phyloP scores from a whole-genome alignment of 2,888 invertebrate genomes.

The Crematogaster levior region DNA sequence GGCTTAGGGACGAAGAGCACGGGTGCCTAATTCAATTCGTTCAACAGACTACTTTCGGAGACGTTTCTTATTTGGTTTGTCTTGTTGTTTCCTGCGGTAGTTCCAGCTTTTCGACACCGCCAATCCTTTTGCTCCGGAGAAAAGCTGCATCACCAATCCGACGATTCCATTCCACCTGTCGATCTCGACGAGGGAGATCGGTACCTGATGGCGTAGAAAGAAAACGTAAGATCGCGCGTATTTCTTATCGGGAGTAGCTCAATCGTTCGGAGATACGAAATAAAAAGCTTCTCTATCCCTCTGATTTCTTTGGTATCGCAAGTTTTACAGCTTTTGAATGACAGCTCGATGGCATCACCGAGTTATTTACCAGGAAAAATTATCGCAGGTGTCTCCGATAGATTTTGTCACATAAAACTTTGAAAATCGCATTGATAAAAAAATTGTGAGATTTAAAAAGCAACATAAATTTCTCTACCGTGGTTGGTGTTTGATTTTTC shows the following conservation, averaged over 20 bases:
- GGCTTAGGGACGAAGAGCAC: slow-evolving; percentile 79
- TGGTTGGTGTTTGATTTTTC: background rate
- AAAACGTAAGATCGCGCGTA: slow-evolving; percentile 23
- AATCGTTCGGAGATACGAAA: background rate
- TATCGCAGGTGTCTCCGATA: background rate
- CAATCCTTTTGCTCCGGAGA: background rate
- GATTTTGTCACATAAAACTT: background rate
- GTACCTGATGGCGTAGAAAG: background rate
- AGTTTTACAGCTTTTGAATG: background rate
- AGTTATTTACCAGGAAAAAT: slow-evolving; percentile 10
- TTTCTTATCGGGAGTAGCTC: slow-evolving; percentile 32
- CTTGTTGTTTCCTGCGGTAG: slow-evolving; percentile 57
- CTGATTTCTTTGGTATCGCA: background rate
- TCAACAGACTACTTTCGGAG: slow-evolving; percentile 74
- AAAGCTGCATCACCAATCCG: slow-evolving; percentile 11
- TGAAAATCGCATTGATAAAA: background rate
- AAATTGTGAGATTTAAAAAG: background rate
- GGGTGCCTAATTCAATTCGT: slow-evolving; percentile 80
- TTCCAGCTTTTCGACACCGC: slow-evolving; percentile 47
- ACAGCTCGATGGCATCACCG: background rate
- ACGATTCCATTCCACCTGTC: slow-evolving; percentile 55
- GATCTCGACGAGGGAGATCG: slow-evolving; percentile 22
- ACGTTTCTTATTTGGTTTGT: slow-evolving; percentile 52
- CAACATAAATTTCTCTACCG: background rate
- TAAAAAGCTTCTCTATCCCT: slow-evolving; percentile 22